Evolutionary conservation across 2,113 vertebrate genomes (phyloP), one percentile per base, ranked within the genome.

Genomic region (Mugil cephalus): DNA sequence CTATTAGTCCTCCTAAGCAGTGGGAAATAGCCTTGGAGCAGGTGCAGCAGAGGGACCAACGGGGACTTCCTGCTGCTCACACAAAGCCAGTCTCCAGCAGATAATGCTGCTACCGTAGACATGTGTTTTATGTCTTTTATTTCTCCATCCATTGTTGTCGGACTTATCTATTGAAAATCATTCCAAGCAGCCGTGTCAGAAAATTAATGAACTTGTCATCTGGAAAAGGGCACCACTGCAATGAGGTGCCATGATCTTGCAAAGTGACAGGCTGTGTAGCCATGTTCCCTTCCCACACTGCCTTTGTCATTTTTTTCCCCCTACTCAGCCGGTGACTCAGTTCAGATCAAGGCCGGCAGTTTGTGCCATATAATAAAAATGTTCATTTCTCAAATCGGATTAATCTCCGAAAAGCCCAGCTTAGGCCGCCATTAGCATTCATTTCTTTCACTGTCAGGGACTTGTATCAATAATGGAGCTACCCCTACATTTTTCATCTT

Each of bases 391-490:
- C 62, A 87, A 91, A 89, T 86, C 71, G 77, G 90, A 92, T 91
- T 93, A 91, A 90, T 91, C 87, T 90, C 63, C 76, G 79, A 80
- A 88, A 92, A 92, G 73, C 83, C 72, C 70, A 39, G 82, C 85
- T 91, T 89, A 89, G 83, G 87, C 84, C 77, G 84, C 82, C 72
- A 89, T 90, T 87, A 90, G 77, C 85, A 93, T 92, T 92, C 56
- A 88, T 90, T 89, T 85, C 80, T 88, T 87, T 86, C 82, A 82
- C 85, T 87, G 82, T 65, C 3, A 7, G 61, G 65, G 81, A 91
- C 87, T 86, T 89, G 79, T 87, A 89, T 93, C 92, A 93, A 93
- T 93, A 93, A 92, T 79, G 56, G 83, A 88, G 81, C 80, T 77
- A 70, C 69, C 85, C 56, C 55, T 86, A 87, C 65, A 82, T 80